phyloP scores from a whole-genome alignment of 1,140 invertebrate species.

The Penaeus japonicus region DNA sequence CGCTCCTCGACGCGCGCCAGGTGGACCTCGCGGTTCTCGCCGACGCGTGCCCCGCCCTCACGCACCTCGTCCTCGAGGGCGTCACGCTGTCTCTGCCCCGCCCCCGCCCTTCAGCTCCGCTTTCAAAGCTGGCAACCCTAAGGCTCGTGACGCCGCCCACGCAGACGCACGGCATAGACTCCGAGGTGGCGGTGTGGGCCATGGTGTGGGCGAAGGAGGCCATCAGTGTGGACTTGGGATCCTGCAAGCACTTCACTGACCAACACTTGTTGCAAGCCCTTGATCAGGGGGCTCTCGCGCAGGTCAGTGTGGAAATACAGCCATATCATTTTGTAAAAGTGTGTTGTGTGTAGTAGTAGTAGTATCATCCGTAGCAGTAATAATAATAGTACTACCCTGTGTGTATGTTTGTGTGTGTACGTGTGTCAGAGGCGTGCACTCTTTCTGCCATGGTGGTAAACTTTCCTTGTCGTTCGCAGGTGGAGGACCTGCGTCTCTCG shows the following conservation, averaged over 20 bases:
- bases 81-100: slow-evolving; percentile 24
- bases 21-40: slow-evolving; percentile 22
- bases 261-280: slow-evolving; percentile 15
- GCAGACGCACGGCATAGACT: slow-evolving; percentile 4
- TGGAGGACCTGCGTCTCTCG: slow-evolving; percentile 32
- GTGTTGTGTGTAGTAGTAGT: no score
- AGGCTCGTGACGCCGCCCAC: slow-evolving; percentile 33
- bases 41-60: slow-evolving; percentile 27
- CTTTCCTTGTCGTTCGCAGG: background rate
- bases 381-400: no score
- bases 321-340: no score
- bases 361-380: no score
- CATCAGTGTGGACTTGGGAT: slow-evolving; percentile 18
- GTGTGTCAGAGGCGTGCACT: no score
- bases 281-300: slow-evolving; percentile 15
- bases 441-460: no score
- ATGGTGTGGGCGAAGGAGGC: slow-evolving; percentile 22
- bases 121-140: slow-evolving; percentile 8
- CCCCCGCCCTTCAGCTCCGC: background rate
- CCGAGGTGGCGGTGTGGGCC: slow-evolving; percentile 38
- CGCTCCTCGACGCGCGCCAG: slow-evolving; percentile 34
- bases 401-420: no score
- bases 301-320: background rate
- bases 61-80: slow-evolving; percentile 25
- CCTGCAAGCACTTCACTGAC: slow-evolving; percentile 22